These are phyloP conservation scores for Palaemon carinicauda DNA, from an alignment of 1,140 invertebrate genomes.

Conservation along the genomic window DNA sequence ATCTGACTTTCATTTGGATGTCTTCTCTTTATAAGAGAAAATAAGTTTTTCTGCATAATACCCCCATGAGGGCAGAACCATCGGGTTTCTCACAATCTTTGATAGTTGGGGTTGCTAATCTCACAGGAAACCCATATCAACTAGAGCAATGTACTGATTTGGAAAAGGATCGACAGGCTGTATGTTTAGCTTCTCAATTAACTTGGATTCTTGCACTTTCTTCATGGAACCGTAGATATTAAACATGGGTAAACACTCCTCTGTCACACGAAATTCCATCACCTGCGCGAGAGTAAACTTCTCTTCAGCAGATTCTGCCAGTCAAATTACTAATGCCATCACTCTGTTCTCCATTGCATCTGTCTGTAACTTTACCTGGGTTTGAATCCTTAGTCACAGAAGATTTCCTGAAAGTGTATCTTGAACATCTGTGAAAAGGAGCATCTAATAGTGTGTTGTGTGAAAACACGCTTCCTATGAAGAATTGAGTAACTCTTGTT, in stretches of 20 bases:
- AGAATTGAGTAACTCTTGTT: too few relatives aligned
- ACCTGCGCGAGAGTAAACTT: conserved; percentile 5
- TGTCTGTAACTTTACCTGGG: neutral
- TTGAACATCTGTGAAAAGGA: too few relatives aligned
- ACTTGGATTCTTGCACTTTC: neutral
- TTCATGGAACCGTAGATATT: conserved; percentile 9
- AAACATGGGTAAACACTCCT: conserved; percentile 11
- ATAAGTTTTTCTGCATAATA: too few relatives aligned
- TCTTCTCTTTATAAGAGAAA: too few relatives aligned
- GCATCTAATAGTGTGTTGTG: neutral
- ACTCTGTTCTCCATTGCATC: conserved; percentile 22
- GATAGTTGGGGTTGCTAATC: neutral
- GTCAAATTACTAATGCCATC: conserved; percentile 5
- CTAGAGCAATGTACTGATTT: neutral
- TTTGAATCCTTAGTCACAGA: neutral
- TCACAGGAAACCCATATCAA: neutral
- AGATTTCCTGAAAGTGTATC: neutral
- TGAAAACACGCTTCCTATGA: neutral
- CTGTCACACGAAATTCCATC: conserved; percentile 15
- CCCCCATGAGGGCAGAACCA: neutral
- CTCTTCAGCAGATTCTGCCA: neutral
- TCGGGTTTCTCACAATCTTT: neutral
- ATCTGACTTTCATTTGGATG: too few relatives aligned
- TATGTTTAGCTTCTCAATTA: neutral
- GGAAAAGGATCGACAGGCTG: neutral